Base-by-base conservation (phyloP, 2,888 invertebrate genomes). In the Uropetala carovei region DNA sequence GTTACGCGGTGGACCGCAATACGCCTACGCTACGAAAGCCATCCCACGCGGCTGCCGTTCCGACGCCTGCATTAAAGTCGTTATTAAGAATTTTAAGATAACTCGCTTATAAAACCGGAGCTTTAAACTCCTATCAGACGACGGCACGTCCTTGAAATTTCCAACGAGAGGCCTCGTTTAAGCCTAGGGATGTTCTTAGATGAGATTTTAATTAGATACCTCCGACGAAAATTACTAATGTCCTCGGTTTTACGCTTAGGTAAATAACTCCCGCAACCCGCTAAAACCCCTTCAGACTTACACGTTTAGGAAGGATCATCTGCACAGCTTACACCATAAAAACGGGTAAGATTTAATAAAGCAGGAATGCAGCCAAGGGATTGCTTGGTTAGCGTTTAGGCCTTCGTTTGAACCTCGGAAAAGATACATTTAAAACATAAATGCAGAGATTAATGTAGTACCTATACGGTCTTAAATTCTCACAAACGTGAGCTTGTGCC, bases 1-100 rank as follows among this genome's bases (percentile, higher is more conserved):
- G 89, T 64, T 27, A 64, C 89, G 89, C 89, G 89, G 89, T 89
- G 89, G 89, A 89, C 89, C 89, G 89, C 89, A 89, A 59, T 64
- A 27, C 89, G 64, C 89, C 89, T 64, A 89, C 89, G 89, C 89
- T 16, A 43, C 30, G 16, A 64, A 27, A 30, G 14, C n/a, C 27
- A 60, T 30, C 60, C 30, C 60, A 27, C 10, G 82, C 43, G 22
- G 22, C 22, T 27, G 75, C 75, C 75, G 27, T 22, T 75, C n/a
- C 7, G 75, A 16, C 22, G 75, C 11, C 75, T n/a, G 75, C 75
- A 75, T n/a, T n/a, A 75, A 75, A 27, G 75, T 11, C n/a, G 27
- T 75, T 75, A 75, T 75, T 75, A 75, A 75, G 75, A 75, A 75
- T 75, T 75, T 75, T 75, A 75, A n/a, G 75, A 75, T n/a, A 16